Evolutionary conservation across 2,797 vertebrate species (phyloP).

Genomic region (Rhabdophis nuchalis): DNA sequence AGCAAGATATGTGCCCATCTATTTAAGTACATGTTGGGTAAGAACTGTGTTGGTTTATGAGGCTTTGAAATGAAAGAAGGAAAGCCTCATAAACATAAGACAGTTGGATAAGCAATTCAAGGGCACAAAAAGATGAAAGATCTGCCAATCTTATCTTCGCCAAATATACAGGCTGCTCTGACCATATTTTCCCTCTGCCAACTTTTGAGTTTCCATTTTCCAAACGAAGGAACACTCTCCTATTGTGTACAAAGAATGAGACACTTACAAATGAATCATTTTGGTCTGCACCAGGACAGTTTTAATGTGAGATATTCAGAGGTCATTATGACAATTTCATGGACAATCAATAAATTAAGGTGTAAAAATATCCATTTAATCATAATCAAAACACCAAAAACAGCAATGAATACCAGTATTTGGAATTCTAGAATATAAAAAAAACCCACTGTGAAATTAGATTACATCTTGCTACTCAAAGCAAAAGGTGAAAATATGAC

Average conservation of each 20-base stretch:
- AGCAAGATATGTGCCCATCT: not conserved
- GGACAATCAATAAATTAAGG: not conserved
- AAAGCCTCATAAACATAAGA: not conserved
- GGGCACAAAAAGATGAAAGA: not conserved
- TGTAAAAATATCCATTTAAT: not conserved
- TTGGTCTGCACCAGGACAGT: not conserved
- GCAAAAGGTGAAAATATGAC: not conserved
- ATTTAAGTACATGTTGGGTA: not conserved
- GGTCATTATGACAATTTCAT: not conserved
- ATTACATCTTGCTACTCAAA: not conserved
- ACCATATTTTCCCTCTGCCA: not conserved
- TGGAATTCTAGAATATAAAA: not conserved
- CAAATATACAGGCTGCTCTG: not conserved
- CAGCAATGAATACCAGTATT: not conserved
- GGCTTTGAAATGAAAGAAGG: not conserved
- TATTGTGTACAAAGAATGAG: not conserved
- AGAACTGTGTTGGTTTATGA: not conserved
- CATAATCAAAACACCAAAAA: not conserved
- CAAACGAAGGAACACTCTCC: not conserved
- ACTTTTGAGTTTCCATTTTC: not conserved
- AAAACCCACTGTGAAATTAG: not conserved
- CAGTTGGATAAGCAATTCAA: not conserved
- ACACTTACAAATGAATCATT: not conserved
- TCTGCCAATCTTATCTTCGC: not conserved
- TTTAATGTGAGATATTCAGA: not conserved